Conservation (phyloP, 2,797 vertebrate genomes). For the Peromyscus eremicus region DNA sequence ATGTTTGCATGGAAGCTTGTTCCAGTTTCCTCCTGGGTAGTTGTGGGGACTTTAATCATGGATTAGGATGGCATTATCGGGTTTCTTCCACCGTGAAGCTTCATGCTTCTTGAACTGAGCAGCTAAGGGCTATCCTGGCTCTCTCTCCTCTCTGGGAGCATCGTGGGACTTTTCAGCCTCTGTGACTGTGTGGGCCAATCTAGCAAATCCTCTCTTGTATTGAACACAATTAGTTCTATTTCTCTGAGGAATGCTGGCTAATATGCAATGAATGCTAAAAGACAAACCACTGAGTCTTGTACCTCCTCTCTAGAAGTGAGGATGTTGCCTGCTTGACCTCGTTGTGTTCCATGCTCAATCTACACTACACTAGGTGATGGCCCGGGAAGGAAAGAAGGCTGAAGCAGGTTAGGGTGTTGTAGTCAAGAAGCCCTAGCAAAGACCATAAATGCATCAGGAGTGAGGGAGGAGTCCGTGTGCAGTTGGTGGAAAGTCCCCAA, state of each 20-base stretch:
- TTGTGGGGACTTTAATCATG: not conserved
- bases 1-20: not conserved
- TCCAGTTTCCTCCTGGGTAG: not conserved
- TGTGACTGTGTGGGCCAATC: not conserved
- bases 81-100: not conserved
- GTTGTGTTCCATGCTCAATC: not conserved
- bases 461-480: not conserved
- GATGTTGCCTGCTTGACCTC: rapidly evolving
- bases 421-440: not conserved
- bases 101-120: not conserved
- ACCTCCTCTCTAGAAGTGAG: not conserved
- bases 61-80: too few species aligned
- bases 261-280: not conserved
- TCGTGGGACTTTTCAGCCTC: not conserved
- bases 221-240: not conserved
- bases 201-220: not conserved
- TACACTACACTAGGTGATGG: not conserved
- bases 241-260: not conserved
- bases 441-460: too few species aligned
- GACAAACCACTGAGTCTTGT: not conserved
- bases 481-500: not conserved
- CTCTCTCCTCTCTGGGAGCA: not conserved
- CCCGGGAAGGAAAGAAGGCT: not conserved
- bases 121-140: not conserved
- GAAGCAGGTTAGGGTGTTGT: not conserved